Evolutionary conservation across 1,140 invertebrate genomes (phyloP).

Genomic region (Atopsyche davidsoni): DNA sequence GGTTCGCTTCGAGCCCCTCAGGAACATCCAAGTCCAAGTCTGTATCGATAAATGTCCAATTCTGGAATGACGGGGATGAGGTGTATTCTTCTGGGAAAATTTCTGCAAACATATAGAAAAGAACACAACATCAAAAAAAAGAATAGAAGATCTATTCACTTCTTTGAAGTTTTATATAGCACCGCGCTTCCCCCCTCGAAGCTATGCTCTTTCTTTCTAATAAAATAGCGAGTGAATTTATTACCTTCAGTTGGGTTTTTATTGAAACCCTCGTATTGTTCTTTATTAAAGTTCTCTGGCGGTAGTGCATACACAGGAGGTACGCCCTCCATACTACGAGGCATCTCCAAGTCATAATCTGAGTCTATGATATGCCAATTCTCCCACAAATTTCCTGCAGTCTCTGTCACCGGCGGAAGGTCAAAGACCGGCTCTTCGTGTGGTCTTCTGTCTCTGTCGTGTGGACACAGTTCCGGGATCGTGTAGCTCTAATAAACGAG

Average conservation of each 20-base stretch:
- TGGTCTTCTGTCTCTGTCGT: slow-evolving; percentile 14
- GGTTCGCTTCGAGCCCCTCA: slow-evolving; percentile 49
- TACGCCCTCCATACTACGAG: slow-evolving; percentile 52
- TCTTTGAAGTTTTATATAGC: too few species aligned
- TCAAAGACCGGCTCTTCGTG: slow-evolving; percentile 16
- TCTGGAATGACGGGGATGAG: slow-evolving; percentile 1
- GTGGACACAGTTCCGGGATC: slow-evolving; percentile 25
- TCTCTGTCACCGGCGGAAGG: background rate
- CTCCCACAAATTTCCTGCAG: background rate
- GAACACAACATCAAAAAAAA: too few species aligned
- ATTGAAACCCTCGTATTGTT: background rate
- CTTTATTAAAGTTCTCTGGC: slow-evolving; percentile 33
- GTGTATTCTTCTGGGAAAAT: too few species aligned
- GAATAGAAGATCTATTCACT: too few species aligned
- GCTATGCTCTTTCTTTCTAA: too few species aligned
- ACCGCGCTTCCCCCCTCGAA: background rate
- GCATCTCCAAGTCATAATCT: slow-evolving; percentile 52
- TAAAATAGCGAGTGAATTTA: background rate
- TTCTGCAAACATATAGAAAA: too few species aligned
- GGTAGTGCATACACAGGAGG: slow-evolving; percentile 47
- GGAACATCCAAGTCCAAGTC: slow-evolving; percentile 53
- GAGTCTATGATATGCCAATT: slow-evolving; percentile 41
- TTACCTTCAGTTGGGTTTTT: background rate
- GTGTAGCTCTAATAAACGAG: slow-evolving; percentile 21
- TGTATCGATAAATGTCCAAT: slow-evolving; percentile 40